These are phyloP conservation scores for Charaxes varanes DNA, from an alignment of 1,140 invertebrate genomes.

Conservation along the genomic window DNA sequence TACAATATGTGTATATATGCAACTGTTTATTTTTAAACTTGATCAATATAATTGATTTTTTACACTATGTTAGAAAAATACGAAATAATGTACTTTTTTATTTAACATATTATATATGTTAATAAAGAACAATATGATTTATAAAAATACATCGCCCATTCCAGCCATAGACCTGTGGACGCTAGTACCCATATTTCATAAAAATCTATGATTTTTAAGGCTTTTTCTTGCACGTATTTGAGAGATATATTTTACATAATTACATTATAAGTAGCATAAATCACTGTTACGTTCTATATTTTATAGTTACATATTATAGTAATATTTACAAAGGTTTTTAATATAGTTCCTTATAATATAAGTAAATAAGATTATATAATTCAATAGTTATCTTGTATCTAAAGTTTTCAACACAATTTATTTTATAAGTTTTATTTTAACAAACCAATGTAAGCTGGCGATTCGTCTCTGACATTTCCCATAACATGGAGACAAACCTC, in stretches of 20 bases:
- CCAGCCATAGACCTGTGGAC: slow-evolving; percentile 50
- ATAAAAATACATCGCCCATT: slow-evolving; percentile 69
- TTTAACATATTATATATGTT: slow-evolving; percentile 74
- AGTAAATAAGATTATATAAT: too few species aligned
- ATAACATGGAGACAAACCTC: too few species aligned
- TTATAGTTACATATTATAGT: too few species aligned
- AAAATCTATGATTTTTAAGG: slow-evolving; percentile 73
- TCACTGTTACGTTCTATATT: slow-evolving; percentile 47
- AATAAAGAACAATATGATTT: slow-evolving; percentile 72
- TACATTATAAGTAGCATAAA: slow-evolving; percentile 64
- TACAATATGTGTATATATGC: slow-evolving; percentile 51
- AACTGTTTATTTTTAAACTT: slow-evolving; percentile 52
- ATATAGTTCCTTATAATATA: too few species aligned
- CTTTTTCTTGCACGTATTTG: slow-evolving; percentile 65
- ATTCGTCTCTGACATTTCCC: too few species aligned
- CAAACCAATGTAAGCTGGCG: too few species aligned
- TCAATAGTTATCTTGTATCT: too few species aligned
- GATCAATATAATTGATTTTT: slow-evolving; percentile 56
- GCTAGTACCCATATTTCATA: slow-evolving; percentile 65
- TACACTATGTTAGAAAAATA: slow-evolving; percentile 70
- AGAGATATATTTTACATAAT: slow-evolving; percentile 68
- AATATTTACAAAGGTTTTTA: slow-evolving; percentile 58
- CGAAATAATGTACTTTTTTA: slow-evolving; percentile 70
- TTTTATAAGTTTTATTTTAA: too few species aligned
- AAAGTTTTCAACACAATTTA: too few species aligned